Conservation (phyloP, 2,113 vertebrate species). For the Dasyurus viverrinus region DNA sequence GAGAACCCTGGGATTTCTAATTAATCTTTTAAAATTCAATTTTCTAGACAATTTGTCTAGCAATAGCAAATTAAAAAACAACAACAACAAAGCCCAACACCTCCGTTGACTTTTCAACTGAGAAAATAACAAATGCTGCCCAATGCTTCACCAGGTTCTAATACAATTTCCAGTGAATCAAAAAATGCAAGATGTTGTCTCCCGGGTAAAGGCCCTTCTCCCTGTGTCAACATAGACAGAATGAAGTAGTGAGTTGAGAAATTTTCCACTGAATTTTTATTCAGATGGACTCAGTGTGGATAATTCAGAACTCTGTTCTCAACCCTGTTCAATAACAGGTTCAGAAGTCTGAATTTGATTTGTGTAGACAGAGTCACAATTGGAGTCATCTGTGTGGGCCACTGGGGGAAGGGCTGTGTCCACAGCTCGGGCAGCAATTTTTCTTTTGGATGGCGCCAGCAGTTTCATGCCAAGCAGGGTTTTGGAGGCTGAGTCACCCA, state of each 20-base stretch:
- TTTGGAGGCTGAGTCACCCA: background rate
- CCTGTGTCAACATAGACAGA: background rate
- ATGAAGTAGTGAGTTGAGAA: background rate
- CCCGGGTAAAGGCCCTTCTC: constrained; percentile 4
- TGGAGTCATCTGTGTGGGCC: background rate
- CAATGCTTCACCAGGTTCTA: background rate
- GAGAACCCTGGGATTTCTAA: background rate
- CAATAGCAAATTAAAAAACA: background rate
- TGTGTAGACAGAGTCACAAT: background rate
- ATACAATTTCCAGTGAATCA: constrained; percentile 7
- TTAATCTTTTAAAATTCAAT: constrained; percentile 37
- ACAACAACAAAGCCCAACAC: background rate
- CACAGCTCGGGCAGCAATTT: background rate
- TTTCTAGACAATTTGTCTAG: constrained; percentile 31
- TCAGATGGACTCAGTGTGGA: constrained; percentile 1
- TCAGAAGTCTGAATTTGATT: background rate
- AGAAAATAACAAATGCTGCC: background rate
- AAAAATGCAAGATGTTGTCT: background rate
- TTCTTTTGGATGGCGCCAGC: background rate
- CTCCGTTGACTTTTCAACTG: constrained; percentile 4
- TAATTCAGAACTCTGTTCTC: background rate
- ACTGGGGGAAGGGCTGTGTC: background rate
- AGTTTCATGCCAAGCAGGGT: background rate
- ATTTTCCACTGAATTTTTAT: constrained; percentile 20
- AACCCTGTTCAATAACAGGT: background rate